Conservation (phyloP, 2,888 invertebrate genomes). For the Anorthoa munda region DNA sequence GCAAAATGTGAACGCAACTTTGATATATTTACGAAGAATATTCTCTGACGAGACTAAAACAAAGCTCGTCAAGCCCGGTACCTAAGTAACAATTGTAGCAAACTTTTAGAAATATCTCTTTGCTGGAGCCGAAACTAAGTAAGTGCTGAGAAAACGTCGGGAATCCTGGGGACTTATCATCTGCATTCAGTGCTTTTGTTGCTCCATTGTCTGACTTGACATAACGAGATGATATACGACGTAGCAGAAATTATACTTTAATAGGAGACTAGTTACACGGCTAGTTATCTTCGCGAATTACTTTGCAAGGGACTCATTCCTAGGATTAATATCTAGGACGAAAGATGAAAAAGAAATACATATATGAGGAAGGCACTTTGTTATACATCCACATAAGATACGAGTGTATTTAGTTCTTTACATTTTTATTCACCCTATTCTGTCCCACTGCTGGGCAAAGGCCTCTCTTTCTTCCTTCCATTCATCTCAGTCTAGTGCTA, state of each 20-base stretch:
- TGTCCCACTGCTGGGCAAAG: too few relatives aligned
- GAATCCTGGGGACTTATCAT: conserved; percentile 43
- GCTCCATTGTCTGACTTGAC: conserved; percentile 32
- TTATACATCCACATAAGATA: too few relatives aligned
- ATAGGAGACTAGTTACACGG: background rate
- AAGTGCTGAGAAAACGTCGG: conserved; percentile 36
- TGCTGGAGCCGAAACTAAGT: conserved; percentile 37
- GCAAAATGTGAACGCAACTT: too few relatives aligned
- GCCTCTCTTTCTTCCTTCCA: too few relatives aligned
- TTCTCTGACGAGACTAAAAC: background rate
- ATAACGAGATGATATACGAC: conserved; percentile 1
- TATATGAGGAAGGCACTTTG: too few relatives aligned
- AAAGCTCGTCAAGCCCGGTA: conserved; percentile 4
- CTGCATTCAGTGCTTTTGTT: conserved; percentile 38
- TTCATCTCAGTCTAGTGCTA: too few relatives aligned
- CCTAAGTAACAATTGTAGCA: conserved; percentile 30
- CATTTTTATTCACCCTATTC: too few relatives aligned
- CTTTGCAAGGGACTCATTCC: background rate
- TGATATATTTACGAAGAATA: background rate
- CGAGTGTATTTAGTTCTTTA: too few relatives aligned
- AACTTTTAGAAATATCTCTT: conserved; percentile 34
- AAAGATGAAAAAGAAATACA: background rate
- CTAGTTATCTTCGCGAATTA: background rate
- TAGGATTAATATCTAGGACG: background rate
- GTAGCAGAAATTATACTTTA: conserved; percentile 26